Evolutionary conservation across 2,113 vertebrate genomes (phyloP).

Genomic region (Python bivittatus): DNA sequence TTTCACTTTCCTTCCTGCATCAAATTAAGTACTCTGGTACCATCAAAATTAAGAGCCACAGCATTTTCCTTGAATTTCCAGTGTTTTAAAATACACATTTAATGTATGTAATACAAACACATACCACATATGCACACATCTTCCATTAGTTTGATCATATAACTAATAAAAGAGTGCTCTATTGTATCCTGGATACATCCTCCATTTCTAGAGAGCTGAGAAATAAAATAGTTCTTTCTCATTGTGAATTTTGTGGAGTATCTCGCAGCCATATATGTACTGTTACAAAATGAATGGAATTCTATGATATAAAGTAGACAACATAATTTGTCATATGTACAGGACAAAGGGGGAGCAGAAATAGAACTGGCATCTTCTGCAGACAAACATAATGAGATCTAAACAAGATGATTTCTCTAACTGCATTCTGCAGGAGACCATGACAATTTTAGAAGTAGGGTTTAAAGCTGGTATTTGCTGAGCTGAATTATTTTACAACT

Average conservation of each 20-base stretch:
- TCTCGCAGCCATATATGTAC: not conserved
- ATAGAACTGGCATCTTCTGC: not conserved
- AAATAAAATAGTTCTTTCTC: not conserved
- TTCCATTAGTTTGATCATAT: not conserved
- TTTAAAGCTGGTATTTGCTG: not conserved
- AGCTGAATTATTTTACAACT: not conserved
- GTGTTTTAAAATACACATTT: not conserved
- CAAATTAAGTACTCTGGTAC: too few relatives aligned
- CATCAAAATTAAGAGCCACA: not conserved
- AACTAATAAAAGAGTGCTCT: not conserved
- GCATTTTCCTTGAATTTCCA: not conserved
- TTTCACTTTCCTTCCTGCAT: not conserved
- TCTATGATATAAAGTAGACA: not conserved
- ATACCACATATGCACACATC: not conserved
- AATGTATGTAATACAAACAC: not conserved
- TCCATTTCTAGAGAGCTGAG: not conserved
- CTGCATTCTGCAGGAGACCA: not conserved
- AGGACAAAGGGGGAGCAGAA: not conserved
- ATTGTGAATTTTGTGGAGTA: not conserved
- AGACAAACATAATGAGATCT: not conserved
- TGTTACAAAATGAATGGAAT: not conserved
- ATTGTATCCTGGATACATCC: not conserved
- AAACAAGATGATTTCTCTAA: not conserved
- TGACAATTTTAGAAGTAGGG: not conserved
- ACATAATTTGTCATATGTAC: not conserved